These are phyloP conservation scores for Papio anubis DNA, from an alignment of 2,113 vertebrate genomes.

Conservation along the genomic window DNA sequence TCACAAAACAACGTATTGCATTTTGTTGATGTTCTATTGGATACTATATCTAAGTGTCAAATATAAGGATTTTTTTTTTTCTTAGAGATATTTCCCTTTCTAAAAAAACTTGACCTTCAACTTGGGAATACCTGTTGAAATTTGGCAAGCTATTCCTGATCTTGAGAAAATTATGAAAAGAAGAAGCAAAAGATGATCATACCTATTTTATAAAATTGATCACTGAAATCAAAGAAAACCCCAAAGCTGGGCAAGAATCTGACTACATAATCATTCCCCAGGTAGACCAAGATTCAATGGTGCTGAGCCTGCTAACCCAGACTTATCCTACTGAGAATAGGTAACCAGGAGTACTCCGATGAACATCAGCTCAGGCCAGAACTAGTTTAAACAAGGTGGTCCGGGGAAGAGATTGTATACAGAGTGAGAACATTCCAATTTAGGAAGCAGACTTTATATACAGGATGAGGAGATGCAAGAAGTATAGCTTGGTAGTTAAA, in stretches of 20 bases:
- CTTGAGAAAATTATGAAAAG: constrained; percentile 29
- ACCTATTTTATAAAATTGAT: constrained; percentile 34
- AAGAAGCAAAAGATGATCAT: constrained; percentile 25
- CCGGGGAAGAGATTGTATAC: background rate
- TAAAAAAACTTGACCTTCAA: constrained; percentile 41
- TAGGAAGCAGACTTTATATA: background rate
- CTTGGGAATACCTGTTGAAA: constrained; percentile 29
- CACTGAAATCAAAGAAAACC: constrained; percentile 15
- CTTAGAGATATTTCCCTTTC: background rate
- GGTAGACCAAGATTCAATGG: background rate
- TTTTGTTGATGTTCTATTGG: background rate
- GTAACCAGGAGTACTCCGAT: background rate
- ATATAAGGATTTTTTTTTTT: background rate
- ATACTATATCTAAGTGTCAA: background rate
- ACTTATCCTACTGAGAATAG: constrained; percentile 18
- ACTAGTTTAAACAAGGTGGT: constrained; percentile 14
- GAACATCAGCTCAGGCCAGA: background rate
- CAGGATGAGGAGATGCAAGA: background rate
- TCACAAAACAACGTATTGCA: background rate
- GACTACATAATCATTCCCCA: background rate
- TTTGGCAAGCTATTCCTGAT: constrained; percentile 23
- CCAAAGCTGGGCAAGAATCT: constrained; percentile 1
- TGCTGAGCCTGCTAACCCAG: background rate
- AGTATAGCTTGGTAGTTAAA: background rate
- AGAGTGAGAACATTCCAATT: background rate